phyloP scores from a whole-genome alignment of 2,888 invertebrate species.

The Cyclophora albipunctata region DNA sequence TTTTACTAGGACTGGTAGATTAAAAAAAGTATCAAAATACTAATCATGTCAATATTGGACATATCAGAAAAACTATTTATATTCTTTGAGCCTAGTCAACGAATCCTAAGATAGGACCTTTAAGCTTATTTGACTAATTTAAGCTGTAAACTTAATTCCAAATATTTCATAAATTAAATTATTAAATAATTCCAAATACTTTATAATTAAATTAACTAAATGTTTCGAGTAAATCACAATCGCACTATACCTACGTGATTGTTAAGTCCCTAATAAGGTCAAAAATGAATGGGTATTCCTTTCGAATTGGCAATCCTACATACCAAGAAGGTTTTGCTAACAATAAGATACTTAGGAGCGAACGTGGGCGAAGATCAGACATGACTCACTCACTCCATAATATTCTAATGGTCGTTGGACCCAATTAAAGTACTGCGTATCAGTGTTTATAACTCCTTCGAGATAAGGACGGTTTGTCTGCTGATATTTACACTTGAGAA shows the following conservation, averaged over 20 bases:
- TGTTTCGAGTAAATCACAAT: no score
- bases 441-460: slow-evolving; percentile 21
- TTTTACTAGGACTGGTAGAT: no score
- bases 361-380: slow-evolving; percentile 36
- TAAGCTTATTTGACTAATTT: no score
- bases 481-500: not conserved
- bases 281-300: not conserved
- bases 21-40: no score
- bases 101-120: no score
- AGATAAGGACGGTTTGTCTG: slow-evolving; percentile 6
- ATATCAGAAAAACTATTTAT: no score
- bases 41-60: no score
- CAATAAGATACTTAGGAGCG: slow-evolving; percentile 9
- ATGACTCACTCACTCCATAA: slow-evolving; percentile 32
- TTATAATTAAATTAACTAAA: no score
- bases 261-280: slow-evolving; percentile 2
- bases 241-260: not conserved
- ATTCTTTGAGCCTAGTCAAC: no score
- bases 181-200: no score
- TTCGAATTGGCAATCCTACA: slow-evolving; percentile 2
- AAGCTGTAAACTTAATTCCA: no score
- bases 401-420: slow-evolving; percentile 26
- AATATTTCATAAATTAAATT: no score
- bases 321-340: slow-evolving; percentile 1
- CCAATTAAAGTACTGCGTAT: slow-evolving; percentile 32